Evolutionary conservation across 2,888 invertebrate genomes (phyloP).

Genomic region (Sinotaia quadrata): DNA sequence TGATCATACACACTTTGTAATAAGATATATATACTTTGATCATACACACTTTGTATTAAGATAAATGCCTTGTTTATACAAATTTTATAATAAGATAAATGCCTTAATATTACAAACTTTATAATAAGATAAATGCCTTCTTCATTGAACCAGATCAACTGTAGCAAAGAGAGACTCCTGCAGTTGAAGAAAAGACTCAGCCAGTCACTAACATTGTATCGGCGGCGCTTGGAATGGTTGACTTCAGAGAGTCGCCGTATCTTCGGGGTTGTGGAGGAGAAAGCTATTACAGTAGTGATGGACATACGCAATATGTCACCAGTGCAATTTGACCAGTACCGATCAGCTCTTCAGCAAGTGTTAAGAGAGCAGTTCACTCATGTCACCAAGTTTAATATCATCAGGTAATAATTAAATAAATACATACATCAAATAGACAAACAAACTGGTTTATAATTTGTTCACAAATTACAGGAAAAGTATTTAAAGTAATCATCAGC

Average conservation of each 20-base stretch:
- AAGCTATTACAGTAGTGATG: conserved; percentile 64
- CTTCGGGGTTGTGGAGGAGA: conserved; percentile 71
- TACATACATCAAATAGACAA: too few relatives aligned
- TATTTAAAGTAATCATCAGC: too few relatives aligned
- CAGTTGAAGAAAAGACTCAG: conserved; percentile 63
- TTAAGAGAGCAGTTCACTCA: conserved; percentile 68
- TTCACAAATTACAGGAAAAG: too few relatives aligned
- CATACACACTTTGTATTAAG: too few relatives aligned
- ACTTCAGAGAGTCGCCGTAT: conserved; percentile 70
- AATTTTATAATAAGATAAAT: too few relatives aligned
- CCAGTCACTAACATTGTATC: conserved; percentile 65
- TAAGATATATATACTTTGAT: too few relatives aligned
- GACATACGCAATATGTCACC: conserved; percentile 69
- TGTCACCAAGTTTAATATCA: conserved; percentile 69
- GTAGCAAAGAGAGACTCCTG: conserved; percentile 62
- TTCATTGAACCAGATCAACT: conserved; percentile 55
- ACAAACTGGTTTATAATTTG: too few relatives aligned
- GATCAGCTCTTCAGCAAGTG: conserved; percentile 64
- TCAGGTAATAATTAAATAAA: too few relatives aligned
- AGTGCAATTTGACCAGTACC: conserved; percentile 69
- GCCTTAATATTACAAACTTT: too few relatives aligned
- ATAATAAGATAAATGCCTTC: too few relatives aligned
- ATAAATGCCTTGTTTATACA: too few relatives aligned
- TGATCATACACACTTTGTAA: too few relatives aligned
- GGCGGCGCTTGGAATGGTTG: conserved; percentile 69